A percentile compares a stretch with the other conserved stretches of the same genome.
These are phyloP conservation scores for Portevinia maculata DNA, from an alignment of 2,888 invertebrate genomes.

Conservation along the genomic window DNA sequence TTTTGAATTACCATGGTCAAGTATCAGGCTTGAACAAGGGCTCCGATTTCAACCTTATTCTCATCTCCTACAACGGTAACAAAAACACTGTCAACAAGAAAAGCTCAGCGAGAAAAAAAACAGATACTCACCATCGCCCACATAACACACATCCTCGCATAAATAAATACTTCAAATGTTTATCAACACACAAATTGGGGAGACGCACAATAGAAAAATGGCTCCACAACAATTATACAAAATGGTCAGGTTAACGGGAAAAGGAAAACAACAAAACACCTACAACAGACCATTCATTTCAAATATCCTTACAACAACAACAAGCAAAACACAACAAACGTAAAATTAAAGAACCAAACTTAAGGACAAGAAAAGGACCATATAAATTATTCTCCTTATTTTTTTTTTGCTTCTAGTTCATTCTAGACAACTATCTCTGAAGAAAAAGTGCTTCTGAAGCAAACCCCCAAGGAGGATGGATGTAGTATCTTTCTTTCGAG, in stretches of 20 bases:
- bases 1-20: conserved; percentile 67
- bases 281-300: conserved; percentile 28
- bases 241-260: conserved; percentile 47
- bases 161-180: conserved; percentile 29
- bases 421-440: conserved; percentile 54
- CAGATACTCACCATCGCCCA: not conserved
- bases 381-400: conserved; percentile 2
- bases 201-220: conserved; percentile 7
- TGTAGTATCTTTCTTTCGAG: conserved; percentile 7
- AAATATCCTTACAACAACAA: conserved; percentile 33
- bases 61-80: not conserved
- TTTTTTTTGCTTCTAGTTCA: conserved; percentile 26
- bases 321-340: conserved; percentile 18
- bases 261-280: conserved; percentile 19
- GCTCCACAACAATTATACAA: conserved; percentile 53
- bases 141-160: conserved; percentile 39
- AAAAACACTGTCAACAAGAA: conserved; percentile 14
- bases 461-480: not conserved
- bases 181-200: conserved; percentile 13
- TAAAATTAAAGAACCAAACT: conserved; percentile 18
- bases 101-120: conserved; percentile 1
- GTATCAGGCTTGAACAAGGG: conserved; percentile 38
- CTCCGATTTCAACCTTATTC: conserved; percentile 43
- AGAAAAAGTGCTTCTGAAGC: conserved; percentile 28
- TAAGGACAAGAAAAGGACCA: conserved; percentile 14